These are phyloP conservation scores for Pissodes strobi DNA, from an alignment of 1,140 invertebrate genomes.

Conservation along the genomic window DNA sequence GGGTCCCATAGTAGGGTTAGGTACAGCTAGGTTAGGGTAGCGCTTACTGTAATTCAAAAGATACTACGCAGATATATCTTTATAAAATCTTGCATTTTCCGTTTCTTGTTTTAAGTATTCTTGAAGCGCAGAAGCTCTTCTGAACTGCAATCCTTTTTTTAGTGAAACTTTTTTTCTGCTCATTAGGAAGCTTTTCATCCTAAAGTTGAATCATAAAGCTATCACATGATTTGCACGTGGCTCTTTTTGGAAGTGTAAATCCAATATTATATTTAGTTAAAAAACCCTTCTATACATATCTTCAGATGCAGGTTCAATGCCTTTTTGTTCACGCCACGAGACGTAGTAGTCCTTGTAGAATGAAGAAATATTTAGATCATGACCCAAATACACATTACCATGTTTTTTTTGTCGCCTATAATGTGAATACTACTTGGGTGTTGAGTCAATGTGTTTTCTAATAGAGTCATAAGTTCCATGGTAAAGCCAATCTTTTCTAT, in stretches of 20 bases:
- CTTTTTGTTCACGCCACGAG: not conserved
- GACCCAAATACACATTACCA: not conserved
- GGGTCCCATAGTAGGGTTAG: not conserved
- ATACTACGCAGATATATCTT: not conserved
- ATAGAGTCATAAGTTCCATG: not conserved
- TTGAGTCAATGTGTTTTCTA: slow-evolving; percentile 2
- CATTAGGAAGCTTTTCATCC: not conserved
- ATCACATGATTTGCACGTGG: slow-evolving; percentile 3
- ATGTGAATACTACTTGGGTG: not conserved
- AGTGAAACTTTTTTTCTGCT: not conserved
- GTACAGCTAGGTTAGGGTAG: not conserved
- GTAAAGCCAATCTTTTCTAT: not conserved
- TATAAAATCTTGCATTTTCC: slow-evolving; percentile 1
- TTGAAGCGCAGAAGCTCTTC: not conserved
- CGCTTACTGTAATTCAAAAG: slow-evolving; percentile 4
- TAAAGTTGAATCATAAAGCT: not conserved
- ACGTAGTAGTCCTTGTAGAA: slow-evolving; percentile 2
- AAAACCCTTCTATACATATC: not conserved
- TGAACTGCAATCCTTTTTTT: not conserved
- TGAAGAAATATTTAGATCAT: slow-evolving; percentile 5
- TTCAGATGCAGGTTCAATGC: not conserved
- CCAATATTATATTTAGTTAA: slow-evolving; percentile 3
- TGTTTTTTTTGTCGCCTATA: not conserved
- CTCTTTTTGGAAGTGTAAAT: slow-evolving; percentile 5
- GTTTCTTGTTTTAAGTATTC: not conserved